Evolutionary conservation across 37 sponge, comb jelly and placozoan species (phyloP).

Genomic region (Crambe crambe): DNA sequence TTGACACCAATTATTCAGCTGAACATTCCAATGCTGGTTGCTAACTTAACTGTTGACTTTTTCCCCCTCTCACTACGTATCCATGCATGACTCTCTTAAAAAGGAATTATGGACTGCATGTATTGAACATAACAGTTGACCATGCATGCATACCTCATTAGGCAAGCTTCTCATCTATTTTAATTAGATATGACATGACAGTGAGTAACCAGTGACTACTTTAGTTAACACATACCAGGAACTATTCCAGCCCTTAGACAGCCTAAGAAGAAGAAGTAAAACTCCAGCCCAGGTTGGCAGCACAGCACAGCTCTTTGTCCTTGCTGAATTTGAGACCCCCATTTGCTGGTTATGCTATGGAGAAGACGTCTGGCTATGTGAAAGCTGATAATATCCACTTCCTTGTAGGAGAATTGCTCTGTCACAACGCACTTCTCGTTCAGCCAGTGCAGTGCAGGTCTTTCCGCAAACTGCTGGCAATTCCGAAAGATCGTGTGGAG

Average conservation of each 20-base stretch:
- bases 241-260: conserved; percentile 43
- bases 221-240: conserved; percentile 34
- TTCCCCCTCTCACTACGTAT: too few relatives aligned
- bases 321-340: not conserved
- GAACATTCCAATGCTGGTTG: too few relatives aligned
- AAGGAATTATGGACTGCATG: too few relatives aligned
- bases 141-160: too few relatives aligned
- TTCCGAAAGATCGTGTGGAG: conserved; percentile 12
- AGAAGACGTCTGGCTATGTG: conserved; percentile 18
- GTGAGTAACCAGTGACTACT: too few relatives aligned
- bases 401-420: conserved; percentile 5
- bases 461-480: conserved; percentile 13
- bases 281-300: conserved; percentile 54
- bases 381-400: conserved; percentile 3
- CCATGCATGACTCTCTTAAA: too few relatives aligned
- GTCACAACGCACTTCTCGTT: conserved; percentile 19
- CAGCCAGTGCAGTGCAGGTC: conserved; percentile 39
- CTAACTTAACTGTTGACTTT: too few relatives aligned
- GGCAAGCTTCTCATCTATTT: too few relatives aligned
- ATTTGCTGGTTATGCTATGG: too few relatives aligned
- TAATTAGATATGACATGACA: too few relatives aligned
- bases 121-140: too few relatives aligned
- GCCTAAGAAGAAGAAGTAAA: conserved; percentile 26
- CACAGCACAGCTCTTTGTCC: conserved; percentile 41
- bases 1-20: too few relatives aligned